Percentiles rank a stretch among this genome's conserved stretches.
Evolutionary conservation across 1,140 invertebrate genomes (phyloP).

Genomic region (Cotesia glomerata): DNA sequence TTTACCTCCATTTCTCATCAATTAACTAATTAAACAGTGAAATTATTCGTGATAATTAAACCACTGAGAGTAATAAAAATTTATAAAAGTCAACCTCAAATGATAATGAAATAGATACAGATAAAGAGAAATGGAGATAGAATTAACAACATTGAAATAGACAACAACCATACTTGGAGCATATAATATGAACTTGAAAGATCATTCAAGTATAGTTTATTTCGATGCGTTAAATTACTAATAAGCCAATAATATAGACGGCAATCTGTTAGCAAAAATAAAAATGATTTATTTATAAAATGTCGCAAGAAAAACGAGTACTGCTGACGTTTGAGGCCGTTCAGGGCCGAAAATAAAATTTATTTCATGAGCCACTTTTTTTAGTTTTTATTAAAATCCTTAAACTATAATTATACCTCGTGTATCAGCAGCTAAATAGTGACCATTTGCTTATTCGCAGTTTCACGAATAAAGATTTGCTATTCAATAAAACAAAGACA

Average conservation of each 20-base stretch:
- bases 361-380: not conserved
- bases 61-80: not conserved
- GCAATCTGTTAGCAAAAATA: constrained; percentile 25
- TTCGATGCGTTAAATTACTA: not conserved
- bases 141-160: not conserved
- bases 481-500: too few relatives aligned
- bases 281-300: constrained; percentile 34
- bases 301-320: constrained; percentile 25
- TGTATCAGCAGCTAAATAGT: not conserved
- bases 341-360: constrained; percentile 28
- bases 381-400: too few relatives aligned
- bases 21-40: too few relatives aligned
- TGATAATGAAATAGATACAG: not conserved
- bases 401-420: not conserved
- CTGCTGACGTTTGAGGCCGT: constrained; percentile 26
- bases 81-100: not conserved
- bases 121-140: not conserved
- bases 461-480: too few relatives aligned
- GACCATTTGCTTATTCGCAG: not conserved
- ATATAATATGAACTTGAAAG: not conserved
- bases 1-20: too few relatives aligned
- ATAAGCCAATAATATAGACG: constrained; percentile 13
- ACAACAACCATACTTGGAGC: too few relatives aligned
- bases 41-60: too few relatives aligned
- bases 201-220: not conserved